Conservation (phyloP, 1,140 invertebrate genomes). For the Lepidurus apus region DNA sequence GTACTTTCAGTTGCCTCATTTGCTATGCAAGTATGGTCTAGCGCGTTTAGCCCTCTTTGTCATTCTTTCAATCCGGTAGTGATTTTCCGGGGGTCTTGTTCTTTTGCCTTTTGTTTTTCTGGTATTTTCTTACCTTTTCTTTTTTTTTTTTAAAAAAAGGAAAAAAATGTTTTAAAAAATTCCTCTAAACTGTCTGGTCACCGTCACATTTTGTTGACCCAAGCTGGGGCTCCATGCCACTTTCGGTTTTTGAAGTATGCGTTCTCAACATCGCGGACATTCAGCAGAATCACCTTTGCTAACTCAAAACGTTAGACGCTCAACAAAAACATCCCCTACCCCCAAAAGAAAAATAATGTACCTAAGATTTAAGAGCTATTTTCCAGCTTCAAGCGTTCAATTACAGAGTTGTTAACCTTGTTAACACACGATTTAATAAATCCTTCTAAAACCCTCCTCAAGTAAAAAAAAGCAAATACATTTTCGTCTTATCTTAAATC, state of each 20-base stretch:
- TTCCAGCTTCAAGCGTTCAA: no score
- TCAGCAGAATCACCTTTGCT: constrained; percentile 4
- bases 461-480: no score
- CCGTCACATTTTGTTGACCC: not conserved
- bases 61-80: not conserved
- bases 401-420: no score
- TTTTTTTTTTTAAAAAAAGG: not conserved
- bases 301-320: not conserved
- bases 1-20: not conserved
- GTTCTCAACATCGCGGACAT: not conserved
- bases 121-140: not conserved
- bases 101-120: not conserved
- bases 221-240: not conserved
- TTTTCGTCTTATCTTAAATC: no score
- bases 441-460: no score
- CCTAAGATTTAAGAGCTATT: no score
- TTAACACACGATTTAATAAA: no score
- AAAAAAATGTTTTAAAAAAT: not conserved
- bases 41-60: not conserved
- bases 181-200: constrained; percentile 6
- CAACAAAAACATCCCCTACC: not conserved
- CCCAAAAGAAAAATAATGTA: no score
- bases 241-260: not conserved
- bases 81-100: not conserved
- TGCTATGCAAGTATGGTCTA: constrained; percentile 10